A percentile compares a stretch with the other conserved stretches of the same genome.
Evolutionary conservation across 2,113 vertebrate genomes (phyloP).

Genomic region (Sitta europaea): DNA sequence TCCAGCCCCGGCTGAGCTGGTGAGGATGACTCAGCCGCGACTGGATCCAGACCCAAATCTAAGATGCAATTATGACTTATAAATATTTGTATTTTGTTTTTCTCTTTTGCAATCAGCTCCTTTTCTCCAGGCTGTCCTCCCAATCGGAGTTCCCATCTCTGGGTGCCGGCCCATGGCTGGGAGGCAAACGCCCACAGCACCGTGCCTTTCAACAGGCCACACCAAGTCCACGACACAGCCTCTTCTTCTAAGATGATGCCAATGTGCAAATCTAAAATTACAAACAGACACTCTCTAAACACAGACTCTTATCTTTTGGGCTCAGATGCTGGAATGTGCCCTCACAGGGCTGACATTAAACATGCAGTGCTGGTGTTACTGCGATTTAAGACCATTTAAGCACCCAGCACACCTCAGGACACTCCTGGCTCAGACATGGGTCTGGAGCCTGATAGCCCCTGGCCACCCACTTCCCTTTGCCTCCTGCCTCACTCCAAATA

Average conservation of each 20-base stretch:
- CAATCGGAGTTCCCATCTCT: background rate
- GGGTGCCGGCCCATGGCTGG: background rate
- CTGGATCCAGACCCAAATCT: constrained; percentile 6
- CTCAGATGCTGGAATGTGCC: constrained; percentile 21
- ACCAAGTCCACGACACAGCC: background rate
- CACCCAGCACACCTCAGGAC: background rate
- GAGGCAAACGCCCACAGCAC: background rate
- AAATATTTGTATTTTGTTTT: constrained; percentile 55
- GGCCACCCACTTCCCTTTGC: background rate
- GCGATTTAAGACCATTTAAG: background rate
- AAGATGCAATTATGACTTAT: constrained; percentile 48
- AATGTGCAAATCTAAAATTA: background rate
- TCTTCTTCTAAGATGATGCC: background rate
- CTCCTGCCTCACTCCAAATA: background rate
- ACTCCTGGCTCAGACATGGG: background rate
- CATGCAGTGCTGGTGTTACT: background rate
- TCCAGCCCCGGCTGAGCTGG: background rate
- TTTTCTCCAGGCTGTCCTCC: background rate
- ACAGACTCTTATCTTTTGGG: constrained; percentile 1
- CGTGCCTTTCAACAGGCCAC: background rate
- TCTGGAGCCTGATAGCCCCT: background rate
- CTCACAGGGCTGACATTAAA: background rate
- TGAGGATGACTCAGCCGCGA: constrained; percentile 16
- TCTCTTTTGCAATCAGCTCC: constrained; percentile 12
- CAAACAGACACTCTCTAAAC: background rate